These are phyloP conservation scores for Cryptus viduatorius DNA, from an alignment of 2,888 invertebrate species.

Conservation along the genomic window DNA sequence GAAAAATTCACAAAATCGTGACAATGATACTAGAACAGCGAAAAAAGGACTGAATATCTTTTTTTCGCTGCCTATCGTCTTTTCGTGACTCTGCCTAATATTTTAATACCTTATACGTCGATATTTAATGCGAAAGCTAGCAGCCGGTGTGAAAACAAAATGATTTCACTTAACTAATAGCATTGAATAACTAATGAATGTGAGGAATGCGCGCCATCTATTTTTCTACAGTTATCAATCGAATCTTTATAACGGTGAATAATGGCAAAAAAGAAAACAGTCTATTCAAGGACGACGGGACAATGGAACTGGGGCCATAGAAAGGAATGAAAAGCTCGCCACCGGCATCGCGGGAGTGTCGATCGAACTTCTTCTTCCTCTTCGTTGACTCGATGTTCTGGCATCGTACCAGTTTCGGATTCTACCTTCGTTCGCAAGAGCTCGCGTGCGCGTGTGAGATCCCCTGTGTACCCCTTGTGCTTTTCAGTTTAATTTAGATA, in stretches of 20 bases:
- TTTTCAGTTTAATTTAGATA: conserved; percentile 66
- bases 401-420: conserved; percentile 62
- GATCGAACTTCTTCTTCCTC: conserved; percentile 31
- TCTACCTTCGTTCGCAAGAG: conserved; percentile 12
- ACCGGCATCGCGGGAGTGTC: conserved; percentile 42
- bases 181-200: no score
- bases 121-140: no score
- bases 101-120: no score
- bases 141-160: no score
- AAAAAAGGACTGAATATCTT: no score
- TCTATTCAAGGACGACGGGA: conserved; percentile 4
- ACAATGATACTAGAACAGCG: no score
- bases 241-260: not conserved
- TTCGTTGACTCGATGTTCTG: conserved; percentile 58
- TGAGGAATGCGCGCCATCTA: not conserved
- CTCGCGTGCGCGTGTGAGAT: conserved; percentile 18
- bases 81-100: no score
- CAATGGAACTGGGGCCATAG: not conserved
- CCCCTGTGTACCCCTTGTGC: conserved; percentile 24
- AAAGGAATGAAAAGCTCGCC: conserved; percentile 8
- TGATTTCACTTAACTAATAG: no score
- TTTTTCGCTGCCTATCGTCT: no score
- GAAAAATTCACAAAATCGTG: no score
- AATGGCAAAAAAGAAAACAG: not conserved
- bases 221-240: not conserved